Evolutionary conservation across 2,113 vertebrate genomes (phyloP).

Genomic region (Silurus asotus): DNA sequence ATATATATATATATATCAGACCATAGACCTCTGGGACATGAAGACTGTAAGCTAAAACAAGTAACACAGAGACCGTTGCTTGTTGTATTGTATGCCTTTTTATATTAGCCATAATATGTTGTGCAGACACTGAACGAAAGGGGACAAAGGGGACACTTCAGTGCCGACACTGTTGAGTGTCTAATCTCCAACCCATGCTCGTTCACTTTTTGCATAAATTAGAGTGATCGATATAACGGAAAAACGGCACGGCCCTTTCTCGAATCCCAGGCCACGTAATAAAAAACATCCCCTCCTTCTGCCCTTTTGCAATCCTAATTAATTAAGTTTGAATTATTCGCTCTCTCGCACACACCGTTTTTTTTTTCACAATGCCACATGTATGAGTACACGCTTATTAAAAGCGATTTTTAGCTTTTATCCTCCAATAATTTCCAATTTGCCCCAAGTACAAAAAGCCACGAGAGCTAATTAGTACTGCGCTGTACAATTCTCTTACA

Average conservation of each 20-base stretch:
- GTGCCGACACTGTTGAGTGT: not conserved
- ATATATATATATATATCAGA: constrained; percentile 1
- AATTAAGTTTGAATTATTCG: constrained; percentile 23
- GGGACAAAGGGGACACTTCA: not conserved
- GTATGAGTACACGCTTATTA: constrained; percentile 12
- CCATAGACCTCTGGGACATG: constrained; percentile 1
- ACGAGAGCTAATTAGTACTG: constrained; percentile 25
- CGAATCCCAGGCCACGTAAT: constrained; percentile 17
- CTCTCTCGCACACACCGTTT: not conserved
- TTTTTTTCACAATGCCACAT: not conserved
- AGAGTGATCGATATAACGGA: not conserved
- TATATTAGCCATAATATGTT: constrained; percentile 5
- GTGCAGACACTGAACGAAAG: not conserved
- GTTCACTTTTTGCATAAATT: not conserved
- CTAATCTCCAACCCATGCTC: not conserved
- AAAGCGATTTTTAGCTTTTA: constrained; percentile 23
- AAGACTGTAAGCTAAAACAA: constrained; percentile 3
- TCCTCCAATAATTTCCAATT: constrained; percentile 26
- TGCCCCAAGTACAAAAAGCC: not conserved
- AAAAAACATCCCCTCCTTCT: not conserved
- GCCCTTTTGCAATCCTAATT: not conserved
- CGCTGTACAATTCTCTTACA: constrained; percentile 30
- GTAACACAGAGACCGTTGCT: constrained; percentile 6
- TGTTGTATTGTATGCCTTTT: not conserved
- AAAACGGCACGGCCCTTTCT: not conserved